Conservation (phyloP, 2,888 invertebrate genomes). For the Ypsolopha scabrella region DNA sequence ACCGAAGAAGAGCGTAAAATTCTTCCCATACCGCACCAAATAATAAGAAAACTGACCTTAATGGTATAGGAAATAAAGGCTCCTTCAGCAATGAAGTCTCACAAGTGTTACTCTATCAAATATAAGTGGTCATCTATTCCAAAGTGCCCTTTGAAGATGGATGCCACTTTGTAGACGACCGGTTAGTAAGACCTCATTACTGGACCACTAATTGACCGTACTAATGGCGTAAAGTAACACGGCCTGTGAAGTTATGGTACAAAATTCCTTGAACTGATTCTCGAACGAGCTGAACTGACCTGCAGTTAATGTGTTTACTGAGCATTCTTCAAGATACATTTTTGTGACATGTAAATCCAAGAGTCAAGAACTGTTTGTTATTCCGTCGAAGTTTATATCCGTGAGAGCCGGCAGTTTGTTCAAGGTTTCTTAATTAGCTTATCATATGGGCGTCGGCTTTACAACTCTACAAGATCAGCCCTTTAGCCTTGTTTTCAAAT, state of each 20-base stretch:
- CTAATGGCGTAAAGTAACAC: slow-evolving; percentile 44
- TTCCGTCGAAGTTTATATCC: slow-evolving; percentile 8
- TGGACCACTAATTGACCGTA: slow-evolving; percentile 56
- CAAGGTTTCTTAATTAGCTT: slow-evolving; percentile 16
- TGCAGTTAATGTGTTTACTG: no score
- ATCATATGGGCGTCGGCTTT: slow-evolving; percentile 10
- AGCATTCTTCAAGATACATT: no score
- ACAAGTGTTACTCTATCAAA: slow-evolving; percentile 32
- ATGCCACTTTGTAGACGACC: slow-evolving; percentile 28
- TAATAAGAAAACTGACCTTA: slow-evolving; percentile 31
- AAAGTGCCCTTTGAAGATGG: slow-evolving; percentile 14
- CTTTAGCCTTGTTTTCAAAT: slow-evolving; percentile 5
- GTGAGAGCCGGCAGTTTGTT: slow-evolving; percentile 10
- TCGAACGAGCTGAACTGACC: no score
- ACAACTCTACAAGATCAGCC: slow-evolving; percentile 2
- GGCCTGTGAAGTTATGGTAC: slow-evolving; percentile 33
- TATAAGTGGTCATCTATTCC: slow-evolving; percentile 27
- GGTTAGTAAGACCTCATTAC: slow-evolving; percentile 56
- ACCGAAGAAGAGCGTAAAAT: slow-evolving; percentile 19
- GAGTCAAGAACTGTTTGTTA: slow-evolving; percentile 2
- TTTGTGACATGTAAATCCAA: no score
- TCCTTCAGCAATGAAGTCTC: neutral
- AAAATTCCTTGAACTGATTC: slow-evolving; percentile 59
- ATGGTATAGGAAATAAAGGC: slow-evolving; percentile 27
- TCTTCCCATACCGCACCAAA: slow-evolving; percentile 19